Evolutionary conservation across 2,113 vertebrate species (phyloP).

Genomic region (Chionodraco myersi): DNA sequence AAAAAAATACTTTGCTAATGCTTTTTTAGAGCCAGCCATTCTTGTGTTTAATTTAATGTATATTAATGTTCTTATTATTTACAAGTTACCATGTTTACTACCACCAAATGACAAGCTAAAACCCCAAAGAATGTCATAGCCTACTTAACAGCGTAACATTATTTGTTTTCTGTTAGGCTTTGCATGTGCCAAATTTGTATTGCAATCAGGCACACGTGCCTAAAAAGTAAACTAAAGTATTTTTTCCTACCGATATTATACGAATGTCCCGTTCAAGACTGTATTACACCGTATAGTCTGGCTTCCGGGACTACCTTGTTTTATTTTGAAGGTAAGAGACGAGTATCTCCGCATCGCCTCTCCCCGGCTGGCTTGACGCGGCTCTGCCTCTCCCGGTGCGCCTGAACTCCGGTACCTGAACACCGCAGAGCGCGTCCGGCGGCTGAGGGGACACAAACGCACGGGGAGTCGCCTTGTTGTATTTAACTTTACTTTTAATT

Average conservation of each 20-base stretch:
- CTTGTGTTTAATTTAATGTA: not conserved
- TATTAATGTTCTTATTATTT: not conserved
- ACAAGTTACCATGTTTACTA: not conserved
- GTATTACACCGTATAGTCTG: not conserved
- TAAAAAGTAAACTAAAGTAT: no score
- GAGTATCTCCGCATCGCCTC: constrained; percentile 17
- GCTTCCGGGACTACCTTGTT: constrained; percentile 37
- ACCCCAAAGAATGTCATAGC: not conserved
- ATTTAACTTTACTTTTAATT: constrained; percentile 67
- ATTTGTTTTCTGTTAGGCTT: not conserved
- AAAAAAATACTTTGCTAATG: no score
- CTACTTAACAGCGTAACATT: not conserved
- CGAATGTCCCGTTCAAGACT: not conserved
- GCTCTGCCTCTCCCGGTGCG: constrained; percentile 68
- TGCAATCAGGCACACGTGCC: not conserved
- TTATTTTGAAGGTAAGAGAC: constrained; percentile 67
- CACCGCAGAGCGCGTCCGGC: constrained; percentile 70
- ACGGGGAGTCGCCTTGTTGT: constrained; percentile 23
- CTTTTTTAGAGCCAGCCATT: no score
- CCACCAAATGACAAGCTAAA: not conserved
- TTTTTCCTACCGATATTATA: no score
- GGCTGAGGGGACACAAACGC: constrained; percentile 59
- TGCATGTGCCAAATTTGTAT: not conserved
- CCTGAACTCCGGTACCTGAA: constrained; percentile 76
- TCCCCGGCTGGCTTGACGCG: constrained; percentile 54